Evolutionary conservation across 2,888 invertebrate genomes (phyloP).

Genomic region (Sialis fuliginosa): DNA sequence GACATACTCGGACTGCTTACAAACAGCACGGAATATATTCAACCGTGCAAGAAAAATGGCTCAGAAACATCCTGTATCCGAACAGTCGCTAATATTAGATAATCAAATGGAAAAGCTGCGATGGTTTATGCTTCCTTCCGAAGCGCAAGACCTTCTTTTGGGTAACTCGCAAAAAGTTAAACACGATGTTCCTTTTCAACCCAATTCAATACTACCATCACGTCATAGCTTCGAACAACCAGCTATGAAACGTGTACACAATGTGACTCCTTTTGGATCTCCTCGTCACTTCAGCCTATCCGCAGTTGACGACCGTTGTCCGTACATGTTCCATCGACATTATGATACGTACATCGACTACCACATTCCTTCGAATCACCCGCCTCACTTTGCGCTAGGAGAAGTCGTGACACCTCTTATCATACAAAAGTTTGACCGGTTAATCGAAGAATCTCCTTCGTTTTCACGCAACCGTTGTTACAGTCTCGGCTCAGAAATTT

Average conservation of each 20-base stretch:
- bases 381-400: slow-evolving; percentile 38
- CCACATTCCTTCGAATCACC: slow-evolving; percentile 19
- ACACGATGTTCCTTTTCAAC: slow-evolving; percentile 59
- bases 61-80: slow-evolving; percentile 52
- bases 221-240: slow-evolving; percentile 11
- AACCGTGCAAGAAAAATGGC: slow-evolving; percentile 60
- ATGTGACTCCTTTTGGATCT: slow-evolving; percentile 19
- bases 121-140: slow-evolving; percentile 82
- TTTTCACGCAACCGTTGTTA: slow-evolving; percentile 39
- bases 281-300: slow-evolving; percentile 53
- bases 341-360: slow-evolving; percentile 21
- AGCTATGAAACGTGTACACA: slow-evolving; percentile 4
- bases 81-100: slow-evolving; percentile 57
- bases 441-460: slow-evolving; percentile 12
- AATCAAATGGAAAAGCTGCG: slow-evolving; percentile 48
- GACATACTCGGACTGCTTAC: slow-evolving; percentile 57
- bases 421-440: slow-evolving; percentile 18
- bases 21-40: slow-evolving; percentile 62
- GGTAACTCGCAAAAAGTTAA: slow-evolving; percentile 61
- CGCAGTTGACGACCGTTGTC: slow-evolving; percentile 35
- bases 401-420: slow-evolving; percentile 36
- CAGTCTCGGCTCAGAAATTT: slow-evolving; percentile 38
- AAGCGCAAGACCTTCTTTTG: slow-evolving; percentile 59
- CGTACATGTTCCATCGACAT: slow-evolving; percentile 23
- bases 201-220: slow-evolving; percentile 31